Percentiles rank a stretch among this genome's conserved stretches.
Conservation (phyloP, 2,888 invertebrate genomes). For the Onthophagus sagittarius region DNA sequence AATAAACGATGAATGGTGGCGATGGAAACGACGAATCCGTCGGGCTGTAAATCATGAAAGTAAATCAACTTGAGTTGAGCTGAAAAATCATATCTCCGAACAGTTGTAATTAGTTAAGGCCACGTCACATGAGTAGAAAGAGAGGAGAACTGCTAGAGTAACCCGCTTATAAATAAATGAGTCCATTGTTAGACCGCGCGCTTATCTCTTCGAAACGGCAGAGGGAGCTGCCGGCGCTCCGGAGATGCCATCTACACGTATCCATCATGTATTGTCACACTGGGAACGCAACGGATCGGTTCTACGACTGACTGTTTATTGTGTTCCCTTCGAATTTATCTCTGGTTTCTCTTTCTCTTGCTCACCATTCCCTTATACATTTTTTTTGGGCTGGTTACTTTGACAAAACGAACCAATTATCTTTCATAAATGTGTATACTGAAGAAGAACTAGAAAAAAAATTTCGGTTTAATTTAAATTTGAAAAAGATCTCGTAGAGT, state of each 20-base stretch:
- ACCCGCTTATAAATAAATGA: conserved; percentile 49
- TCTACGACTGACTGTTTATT: background rate
- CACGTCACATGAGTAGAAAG: conserved; percentile 34
- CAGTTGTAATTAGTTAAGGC: conserved; percentile 43
- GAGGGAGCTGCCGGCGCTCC: conserved; percentile 35
- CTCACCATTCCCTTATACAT: background rate
- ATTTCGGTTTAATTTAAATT: too few relatives aligned
- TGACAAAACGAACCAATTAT: too few relatives aligned
- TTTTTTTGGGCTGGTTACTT: too few relatives aligned
- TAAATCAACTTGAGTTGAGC: conserved; percentile 19
- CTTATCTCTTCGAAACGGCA: conserved; percentile 32
- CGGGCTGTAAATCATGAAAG: too few relatives aligned
- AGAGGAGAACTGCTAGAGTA: conserved; percentile 35
- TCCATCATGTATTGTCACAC: conserved; percentile 51
- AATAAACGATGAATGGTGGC: background rate
- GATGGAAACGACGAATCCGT: too few relatives aligned
- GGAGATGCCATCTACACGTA: conserved; percentile 45
- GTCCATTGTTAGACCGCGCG: conserved; percentile 42
- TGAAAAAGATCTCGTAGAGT: too few relatives aligned
- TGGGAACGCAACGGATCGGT: conserved; percentile 39
- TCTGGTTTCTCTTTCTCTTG: background rate
- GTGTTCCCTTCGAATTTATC: background rate
- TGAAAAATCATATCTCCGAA: conserved; percentile 37
- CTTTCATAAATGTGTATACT: too few relatives aligned
- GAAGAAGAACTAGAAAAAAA: too few relatives aligned